Evolutionary conservation across 2,797 vertebrate species (phyloP).

Genomic region (Monodelphis domestica): DNA sequence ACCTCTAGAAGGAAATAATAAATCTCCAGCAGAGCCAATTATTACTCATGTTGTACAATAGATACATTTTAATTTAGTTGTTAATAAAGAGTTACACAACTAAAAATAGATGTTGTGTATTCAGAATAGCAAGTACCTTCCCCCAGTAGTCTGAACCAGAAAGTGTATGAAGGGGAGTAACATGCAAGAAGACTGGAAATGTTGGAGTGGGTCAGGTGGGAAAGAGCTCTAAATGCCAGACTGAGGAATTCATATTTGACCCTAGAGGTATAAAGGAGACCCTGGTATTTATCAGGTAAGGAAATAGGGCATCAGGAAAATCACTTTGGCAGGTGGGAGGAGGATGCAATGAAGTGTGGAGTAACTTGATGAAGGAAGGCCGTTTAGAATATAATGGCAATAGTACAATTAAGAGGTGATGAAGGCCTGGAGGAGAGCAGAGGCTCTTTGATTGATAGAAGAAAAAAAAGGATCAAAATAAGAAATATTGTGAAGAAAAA

Average conservation of each 20-base stretch:
- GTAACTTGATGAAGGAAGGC: background rate
- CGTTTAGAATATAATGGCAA: background rate
- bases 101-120: background rate
- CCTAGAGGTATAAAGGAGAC: background rate
- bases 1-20: slow-evolving; percentile 37
- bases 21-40: slow-evolving; percentile 17
- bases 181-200: background rate
- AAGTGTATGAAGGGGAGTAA: background rate
- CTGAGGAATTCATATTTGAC: background rate
- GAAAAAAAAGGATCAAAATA: background rate
- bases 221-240: background rate
- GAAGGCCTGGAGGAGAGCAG: background rate
- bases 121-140: background rate
- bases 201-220: background rate
- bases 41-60: slow-evolving; percentile 35
- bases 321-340: background rate
- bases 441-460: background rate
- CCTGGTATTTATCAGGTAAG: background rate
- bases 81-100: slow-evolving; percentile 25
- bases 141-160: background rate
- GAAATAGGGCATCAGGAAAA: background rate
- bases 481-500: background rate
- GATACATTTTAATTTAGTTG: slow-evolving; percentile 49
- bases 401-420: background rate
- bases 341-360: background rate